Percentiles rank a stretch among this genome's conserved stretches.
These are phyloP conservation scores for Brachypteracias leptosomus DNA, from an alignment of 2,113 vertebrate genomes.

Conservation along the genomic window DNA sequence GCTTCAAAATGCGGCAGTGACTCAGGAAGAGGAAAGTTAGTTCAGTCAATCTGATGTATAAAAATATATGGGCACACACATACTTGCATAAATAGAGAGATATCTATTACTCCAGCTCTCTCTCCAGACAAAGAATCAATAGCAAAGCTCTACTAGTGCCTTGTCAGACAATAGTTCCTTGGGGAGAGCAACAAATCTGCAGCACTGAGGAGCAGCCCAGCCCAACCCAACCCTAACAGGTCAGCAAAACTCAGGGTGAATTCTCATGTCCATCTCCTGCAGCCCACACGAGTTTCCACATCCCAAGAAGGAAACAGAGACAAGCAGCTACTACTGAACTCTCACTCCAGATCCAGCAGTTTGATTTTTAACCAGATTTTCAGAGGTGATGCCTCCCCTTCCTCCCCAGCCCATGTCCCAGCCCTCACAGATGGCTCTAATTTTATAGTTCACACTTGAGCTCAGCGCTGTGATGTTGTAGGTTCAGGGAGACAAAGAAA, in stretches of 20 bases:
- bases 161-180: not conserved
- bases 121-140: not conserved
- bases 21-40: not conserved
- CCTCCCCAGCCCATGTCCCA: not conserved
- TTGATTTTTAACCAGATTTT: not conserved
- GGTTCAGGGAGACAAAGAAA: not conserved
- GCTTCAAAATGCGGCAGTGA: not conserved
- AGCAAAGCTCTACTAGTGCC: not conserved
- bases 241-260: rapidly evolving
- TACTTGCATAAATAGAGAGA: not conserved
- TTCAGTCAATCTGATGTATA: not conserved
- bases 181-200: not conserved
- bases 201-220: not conserved
- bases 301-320: not conserved
- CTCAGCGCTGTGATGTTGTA: not conserved
- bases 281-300: not conserved
- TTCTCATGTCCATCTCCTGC: rapidly evolving
- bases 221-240: not conserved
- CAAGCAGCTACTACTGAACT: not conserved
- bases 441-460: not conserved
- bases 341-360: not conserved
- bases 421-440: not conserved
- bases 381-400: not conserved
- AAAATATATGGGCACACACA: not conserved
- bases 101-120: not conserved